Evolutionary conservation across 2,113 vertebrate species (phyloP), one percentile per base, ranked within the genome.

Genomic region (Spheniscus mendiculus): DNA sequence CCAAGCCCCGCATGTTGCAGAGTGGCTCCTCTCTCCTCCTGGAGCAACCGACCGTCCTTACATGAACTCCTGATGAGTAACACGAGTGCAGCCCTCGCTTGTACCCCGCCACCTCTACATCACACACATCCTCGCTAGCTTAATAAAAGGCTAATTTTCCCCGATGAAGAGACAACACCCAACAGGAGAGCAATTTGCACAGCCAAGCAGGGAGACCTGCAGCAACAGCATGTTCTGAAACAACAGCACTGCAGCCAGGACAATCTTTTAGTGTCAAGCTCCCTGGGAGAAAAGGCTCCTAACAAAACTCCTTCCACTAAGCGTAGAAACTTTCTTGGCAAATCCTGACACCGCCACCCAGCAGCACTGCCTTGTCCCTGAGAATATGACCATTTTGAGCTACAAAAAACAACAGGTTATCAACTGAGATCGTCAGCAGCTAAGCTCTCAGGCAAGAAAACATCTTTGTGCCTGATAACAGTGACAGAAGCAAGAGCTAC

Each of bases 401-500:
- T 71, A 86, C 58, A 77, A 88, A 91, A 91, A 4, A 1, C 81
- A 85, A 58, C 40, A 53, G n/a, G n/a, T 21, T 95, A 47, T 53
- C 81, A 87, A 30, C 67, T 8, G 55, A 36, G 42, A 70, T 42
- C 77, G 83, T 4, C 69, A 90, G 30, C 74, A 47, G 49, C 82
- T 66, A 69, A 80, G 58, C 32, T 92, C 50, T 62, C 50, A 72
- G 70, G 66, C 44, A 97, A 90, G 78, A 85, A 87, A 94, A 76
- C 6, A 70, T 40, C 61, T 78, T 93, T 36, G 27, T 76, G 50
- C 50, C 87, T 63, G 36, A 76, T 23, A 15, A 88, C 36, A 89
- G n/a, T 32, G n/a, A 91, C n/a, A 93, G 79, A 94, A 95, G 45
- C 87, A 90, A 80, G 53, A 83, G 62, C 81, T 89, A 72, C 52